Evolutionary conservation across 2,797 vertebrate species (phyloP), one percentile per base, ranked within the genome.

Genomic region (Coregonus suidteri): DNA sequence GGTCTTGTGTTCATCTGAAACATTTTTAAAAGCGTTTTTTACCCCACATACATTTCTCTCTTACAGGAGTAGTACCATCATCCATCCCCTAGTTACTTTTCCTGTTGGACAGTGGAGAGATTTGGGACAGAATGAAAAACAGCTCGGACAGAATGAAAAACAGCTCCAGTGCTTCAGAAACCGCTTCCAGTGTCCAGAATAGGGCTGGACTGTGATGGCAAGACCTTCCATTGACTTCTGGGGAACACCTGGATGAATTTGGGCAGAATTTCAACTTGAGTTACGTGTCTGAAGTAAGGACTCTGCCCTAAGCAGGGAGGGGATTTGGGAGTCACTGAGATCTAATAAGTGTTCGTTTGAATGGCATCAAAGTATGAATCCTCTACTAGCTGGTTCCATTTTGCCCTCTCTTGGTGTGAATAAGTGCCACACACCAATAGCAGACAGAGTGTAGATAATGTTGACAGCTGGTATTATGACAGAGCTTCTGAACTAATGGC

Each of bases 11-110:
- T 69, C 67, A 15, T 41, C 62, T 70, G 59, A 3, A 64, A 69
- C 52, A 7, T 59, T 51, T 34, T 18, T 6, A 18, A 3, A 81
- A 75, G 73, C 71, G 25, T 77, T 13, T 41, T 73, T 71, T 14
- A n/a, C 79, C 1, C n/a, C 67, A 73, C 37, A 4, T 71, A 75
- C 15, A 41, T 1, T 59, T 47, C 4, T 54, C 52, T 75, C 68
- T 71, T 77, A 56, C 70, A 74, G 59, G 31, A 59, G 68, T 31
- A 20, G 4, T 7, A 37, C 20, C 77, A 18, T 35, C 74, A 7
- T 56, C 66, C 81, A 6, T 62, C 72, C 81, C 81, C 68, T 6
- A 53, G 73, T 25, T 68, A 82, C 81, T 14, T 5, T 31, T 56
- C 16, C 30, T 20, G 54, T 75, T 69, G 37, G 30, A 74, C 34